Conservation (phyloP, 2,113 vertebrate genomes). For the Holacanthus passer region DNA sequence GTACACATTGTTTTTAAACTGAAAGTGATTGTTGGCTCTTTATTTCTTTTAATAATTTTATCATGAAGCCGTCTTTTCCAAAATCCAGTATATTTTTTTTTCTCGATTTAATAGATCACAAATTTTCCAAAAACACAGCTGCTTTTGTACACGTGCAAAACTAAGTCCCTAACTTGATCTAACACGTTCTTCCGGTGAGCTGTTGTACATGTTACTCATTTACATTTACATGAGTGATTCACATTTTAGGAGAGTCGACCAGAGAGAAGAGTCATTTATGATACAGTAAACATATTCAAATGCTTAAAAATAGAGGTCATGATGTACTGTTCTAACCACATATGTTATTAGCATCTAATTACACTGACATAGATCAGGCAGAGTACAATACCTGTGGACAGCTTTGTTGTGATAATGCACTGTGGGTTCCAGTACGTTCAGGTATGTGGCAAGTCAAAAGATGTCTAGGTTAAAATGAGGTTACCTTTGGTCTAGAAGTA, state of each 20-base stretch:
- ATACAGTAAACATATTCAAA: neutral
- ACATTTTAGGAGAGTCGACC: too few relatives aligned
- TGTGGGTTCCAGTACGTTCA: neutral
- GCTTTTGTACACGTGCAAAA: too few relatives aligned
- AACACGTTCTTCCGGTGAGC: neutral
- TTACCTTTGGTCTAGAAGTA: neutral
- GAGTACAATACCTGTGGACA: neutral
- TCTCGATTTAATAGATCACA: neutral
- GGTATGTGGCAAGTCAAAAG: neutral
- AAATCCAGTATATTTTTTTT: neutral
- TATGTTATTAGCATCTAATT: neutral
- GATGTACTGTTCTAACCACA: neutral
- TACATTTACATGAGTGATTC: neutral
- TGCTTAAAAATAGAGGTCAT: neutral
- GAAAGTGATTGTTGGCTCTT: neutral
- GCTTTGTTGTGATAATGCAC: neutral
- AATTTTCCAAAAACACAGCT: neutral
- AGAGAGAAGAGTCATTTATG: neutral
- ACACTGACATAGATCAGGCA: neutral
- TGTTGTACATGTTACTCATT: slow-evolving; percentile 17
- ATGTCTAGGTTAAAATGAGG: neutral
- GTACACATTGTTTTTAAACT: neutral
- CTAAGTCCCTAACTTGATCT: too few relatives aligned
- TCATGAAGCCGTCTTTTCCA: neutral
- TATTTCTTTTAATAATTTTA: neutral